These are phyloP conservation scores for Nematolebias whitei DNA, from an alignment of 2,113 vertebrate genomes.

Conservation along the genomic window DNA sequence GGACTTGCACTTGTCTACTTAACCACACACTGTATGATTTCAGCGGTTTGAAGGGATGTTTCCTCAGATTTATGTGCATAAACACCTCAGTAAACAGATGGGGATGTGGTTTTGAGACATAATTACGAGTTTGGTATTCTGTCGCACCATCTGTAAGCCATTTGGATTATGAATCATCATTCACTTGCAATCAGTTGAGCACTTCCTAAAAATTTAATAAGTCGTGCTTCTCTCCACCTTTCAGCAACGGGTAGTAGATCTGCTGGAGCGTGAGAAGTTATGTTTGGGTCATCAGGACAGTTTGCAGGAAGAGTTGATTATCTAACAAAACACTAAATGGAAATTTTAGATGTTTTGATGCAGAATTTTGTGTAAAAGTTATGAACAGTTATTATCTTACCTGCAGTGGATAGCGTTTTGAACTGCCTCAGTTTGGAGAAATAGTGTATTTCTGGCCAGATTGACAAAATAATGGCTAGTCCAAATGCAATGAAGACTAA, in stretches of 20 bases:
- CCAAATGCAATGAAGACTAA: no score
- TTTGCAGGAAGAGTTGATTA: constrained; percentile 38
- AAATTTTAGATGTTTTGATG: no score
- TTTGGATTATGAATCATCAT: constrained; percentile 68
- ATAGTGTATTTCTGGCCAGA: no score
- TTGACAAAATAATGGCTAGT: no score
- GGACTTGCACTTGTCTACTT: constrained; percentile 5
- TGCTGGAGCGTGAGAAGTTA: constrained; percentile 31
- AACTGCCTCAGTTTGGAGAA: no score
- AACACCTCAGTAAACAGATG: constrained; percentile 48
- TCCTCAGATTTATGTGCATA: constrained; percentile 30
- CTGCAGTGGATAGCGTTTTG: no score
- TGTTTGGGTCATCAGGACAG: constrained; percentile 33
- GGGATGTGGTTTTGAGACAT: constrained; percentile 53
- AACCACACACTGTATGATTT: constrained; percentile 21
- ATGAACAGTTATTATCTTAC: no score
- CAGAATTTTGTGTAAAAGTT: no score
- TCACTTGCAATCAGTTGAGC: constrained; percentile 59
- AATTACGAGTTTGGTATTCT: constrained; percentile 47
- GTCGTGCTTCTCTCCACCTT: constrained; percentile 39
- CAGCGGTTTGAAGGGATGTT: constrained; percentile 21
- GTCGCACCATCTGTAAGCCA: constrained; percentile 62
- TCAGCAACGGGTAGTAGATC: constrained; percentile 9
- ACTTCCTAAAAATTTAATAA: constrained; percentile 63
- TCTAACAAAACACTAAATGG: constrained; percentile 12